Conservation (phyloP, 2,113 vertebrate genomes). For the Macrotis lagotis region DNA sequence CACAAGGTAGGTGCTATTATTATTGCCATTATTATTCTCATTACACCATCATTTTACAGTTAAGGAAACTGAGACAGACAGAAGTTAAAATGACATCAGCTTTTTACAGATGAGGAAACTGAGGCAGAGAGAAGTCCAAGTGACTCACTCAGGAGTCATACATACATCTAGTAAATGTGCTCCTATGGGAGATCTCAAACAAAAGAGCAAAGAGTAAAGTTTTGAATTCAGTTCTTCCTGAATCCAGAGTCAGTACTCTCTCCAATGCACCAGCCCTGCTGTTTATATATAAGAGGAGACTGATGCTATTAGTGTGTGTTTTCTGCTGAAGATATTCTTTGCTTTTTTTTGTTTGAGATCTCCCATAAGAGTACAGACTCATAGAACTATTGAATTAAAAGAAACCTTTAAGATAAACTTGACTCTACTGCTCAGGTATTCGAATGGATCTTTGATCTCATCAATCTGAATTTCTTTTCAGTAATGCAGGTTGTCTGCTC, state of each 20-base stretch:
- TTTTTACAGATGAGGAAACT: background rate
- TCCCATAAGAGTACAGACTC: background rate
- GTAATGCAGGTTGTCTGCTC: background rate
- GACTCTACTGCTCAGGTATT: background rate
- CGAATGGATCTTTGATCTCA: background rate
- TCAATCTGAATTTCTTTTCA: background rate
- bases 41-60: too few relatives aligned
- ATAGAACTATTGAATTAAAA: too few relatives aligned
- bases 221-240: background rate
- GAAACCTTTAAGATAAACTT: background rate
- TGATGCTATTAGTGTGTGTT: background rate
- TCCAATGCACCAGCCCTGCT: background rate
- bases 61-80: background rate
- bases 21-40: too few relatives aligned
- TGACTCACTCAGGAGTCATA: background rate
- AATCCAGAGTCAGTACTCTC: background rate
- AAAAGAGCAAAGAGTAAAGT: too few relatives aligned
- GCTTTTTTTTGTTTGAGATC: background rate
- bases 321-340: background rate
- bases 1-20: background rate
- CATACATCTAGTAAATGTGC: background rate
- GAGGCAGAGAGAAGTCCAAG: background rate
- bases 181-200: too few relatives aligned
- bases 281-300: background rate
- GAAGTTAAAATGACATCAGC: too few relatives aligned